A percentile compares a stretch with the other conserved stretches of the same genome.
Conservation (phyloP, 2,888 invertebrate genomes). For the Tenthredo notha region DNA sequence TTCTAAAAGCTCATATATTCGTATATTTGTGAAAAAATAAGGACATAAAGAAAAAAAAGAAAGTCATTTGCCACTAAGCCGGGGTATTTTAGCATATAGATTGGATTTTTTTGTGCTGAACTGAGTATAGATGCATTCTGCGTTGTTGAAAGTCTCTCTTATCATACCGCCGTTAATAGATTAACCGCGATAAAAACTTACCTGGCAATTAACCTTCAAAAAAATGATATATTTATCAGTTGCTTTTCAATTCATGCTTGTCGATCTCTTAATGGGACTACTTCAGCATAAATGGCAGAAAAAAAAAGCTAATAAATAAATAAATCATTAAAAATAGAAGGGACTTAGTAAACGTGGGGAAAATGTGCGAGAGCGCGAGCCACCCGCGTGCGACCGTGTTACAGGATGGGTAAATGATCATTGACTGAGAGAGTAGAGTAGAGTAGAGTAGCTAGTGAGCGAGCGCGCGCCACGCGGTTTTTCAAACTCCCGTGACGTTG, state of each 20-base stretch:
- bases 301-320: neutral
- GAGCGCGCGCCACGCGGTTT: conserved; percentile 44
- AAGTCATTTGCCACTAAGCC: neutral
- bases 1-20: neutral
- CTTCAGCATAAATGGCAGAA: neutral
- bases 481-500: conserved; percentile 52
- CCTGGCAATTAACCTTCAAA: neutral
- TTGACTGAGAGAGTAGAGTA: neutral
- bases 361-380: neutral
- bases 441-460: neutral
- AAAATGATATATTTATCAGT: neutral
- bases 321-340: neutral
- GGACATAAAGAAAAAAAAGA: neutral
- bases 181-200: neutral
- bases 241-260: neutral
- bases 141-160: neutral
- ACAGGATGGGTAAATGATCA: conserved; percentile 9
- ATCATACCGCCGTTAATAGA: neutral
- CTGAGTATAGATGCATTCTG: neutral
- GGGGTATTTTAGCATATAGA: neutral
- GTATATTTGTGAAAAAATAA: neutral
- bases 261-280: neutral
- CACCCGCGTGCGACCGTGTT: neutral
- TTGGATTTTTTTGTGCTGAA: neutral
- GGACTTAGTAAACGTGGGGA: neutral